Conservation (phyloP, 2,113 vertebrate genomes). For the Lonchura striata region DNA sequence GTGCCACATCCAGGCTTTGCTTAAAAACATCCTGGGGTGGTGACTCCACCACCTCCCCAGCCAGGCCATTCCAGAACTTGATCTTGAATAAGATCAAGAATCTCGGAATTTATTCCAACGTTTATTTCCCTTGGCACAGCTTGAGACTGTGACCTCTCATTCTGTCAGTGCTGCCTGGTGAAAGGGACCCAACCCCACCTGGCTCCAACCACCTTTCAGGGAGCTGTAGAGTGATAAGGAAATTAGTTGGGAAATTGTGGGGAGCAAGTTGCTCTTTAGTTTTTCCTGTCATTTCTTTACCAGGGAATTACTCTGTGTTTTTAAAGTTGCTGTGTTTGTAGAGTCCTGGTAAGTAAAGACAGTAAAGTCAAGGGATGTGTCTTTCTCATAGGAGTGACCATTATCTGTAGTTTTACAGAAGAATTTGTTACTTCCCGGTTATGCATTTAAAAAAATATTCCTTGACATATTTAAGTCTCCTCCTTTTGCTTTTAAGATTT, state of each 20-base stretch:
- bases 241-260: background rate
- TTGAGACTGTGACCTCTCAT: background rate
- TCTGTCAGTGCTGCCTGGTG: background rate
- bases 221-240: background rate
- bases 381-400: background rate
- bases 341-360: background rate
- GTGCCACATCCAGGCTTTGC: background rate
- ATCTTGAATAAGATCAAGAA: background rate
- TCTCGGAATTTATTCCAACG: background rate
- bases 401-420: background rate
- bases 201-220: background rate
- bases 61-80: background rate
- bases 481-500: constrained; percentile 37
- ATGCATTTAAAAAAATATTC: background rate
- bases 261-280: background rate
- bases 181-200: background rate
- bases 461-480: constrained; percentile 20
- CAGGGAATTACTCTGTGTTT: background rate
- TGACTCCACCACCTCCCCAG: accelerated
- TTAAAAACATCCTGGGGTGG: background rate
- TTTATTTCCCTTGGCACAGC: background rate
- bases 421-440: constrained; percentile 15
- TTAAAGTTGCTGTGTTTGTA: background rate
- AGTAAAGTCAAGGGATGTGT: background rate
- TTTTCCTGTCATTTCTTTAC: background rate